Evolutionary conservation across 2,113 vertebrate species (phyloP).

Genomic region (Chaetops frenatus): DNA sequence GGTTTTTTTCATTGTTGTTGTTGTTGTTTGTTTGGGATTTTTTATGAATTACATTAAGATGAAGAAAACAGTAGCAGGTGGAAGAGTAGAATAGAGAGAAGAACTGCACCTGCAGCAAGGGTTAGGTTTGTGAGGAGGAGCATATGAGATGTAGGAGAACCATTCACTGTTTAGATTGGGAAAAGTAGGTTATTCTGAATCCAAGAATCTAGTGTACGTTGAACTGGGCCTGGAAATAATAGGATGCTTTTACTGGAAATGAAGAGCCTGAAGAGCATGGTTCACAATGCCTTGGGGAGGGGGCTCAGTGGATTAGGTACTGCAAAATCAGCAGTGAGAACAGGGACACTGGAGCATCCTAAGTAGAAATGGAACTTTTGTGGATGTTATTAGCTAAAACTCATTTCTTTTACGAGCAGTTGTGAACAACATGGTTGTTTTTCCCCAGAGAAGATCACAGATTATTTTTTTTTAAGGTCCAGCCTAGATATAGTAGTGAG

Average conservation of each 20-base stretch:
- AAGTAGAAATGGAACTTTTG: neutral
- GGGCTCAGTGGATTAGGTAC: neutral
- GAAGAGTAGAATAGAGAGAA: neutral
- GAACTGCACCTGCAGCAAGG: neutral
- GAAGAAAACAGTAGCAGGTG: neutral
- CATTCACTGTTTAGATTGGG: neutral
- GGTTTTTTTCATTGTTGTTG: fast-evolving
- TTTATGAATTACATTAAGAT: neutral
- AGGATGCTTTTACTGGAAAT: neutral
- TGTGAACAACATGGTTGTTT: neutral
- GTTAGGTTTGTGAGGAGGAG: neutral
- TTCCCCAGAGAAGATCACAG: neutral
- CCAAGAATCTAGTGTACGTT: neutral
- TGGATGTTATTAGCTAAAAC: neutral
- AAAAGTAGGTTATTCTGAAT: neutral
- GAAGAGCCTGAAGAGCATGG: neutral
- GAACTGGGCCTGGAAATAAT: neutral
- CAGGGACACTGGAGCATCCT: neutral
- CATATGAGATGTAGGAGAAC: neutral
- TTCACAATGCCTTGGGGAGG: neutral
- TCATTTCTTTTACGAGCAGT: neutral
- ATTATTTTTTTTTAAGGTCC: neutral
- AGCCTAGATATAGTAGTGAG: neutral
- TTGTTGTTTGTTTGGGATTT: neutral
- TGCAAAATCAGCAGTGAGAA: neutral